phyloP scores from a whole-genome alignment of 2,888 invertebrate genomes.

The Trachelus troglodyta region DNA sequence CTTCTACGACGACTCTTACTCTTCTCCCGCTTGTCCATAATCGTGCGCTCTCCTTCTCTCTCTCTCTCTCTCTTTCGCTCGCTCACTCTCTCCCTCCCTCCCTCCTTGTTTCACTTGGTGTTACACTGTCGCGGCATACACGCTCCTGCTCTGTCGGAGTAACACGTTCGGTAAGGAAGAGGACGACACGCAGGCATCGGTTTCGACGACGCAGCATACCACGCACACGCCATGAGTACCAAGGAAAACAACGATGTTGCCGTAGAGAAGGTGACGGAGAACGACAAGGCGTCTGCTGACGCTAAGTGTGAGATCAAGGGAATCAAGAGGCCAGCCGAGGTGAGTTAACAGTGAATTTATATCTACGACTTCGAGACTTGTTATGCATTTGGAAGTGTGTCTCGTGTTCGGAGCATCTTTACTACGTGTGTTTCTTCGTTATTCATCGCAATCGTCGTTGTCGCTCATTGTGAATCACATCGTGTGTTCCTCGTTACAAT shows the following conservation, averaged over 20 bases:
- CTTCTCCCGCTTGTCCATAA: conserved; percentile 14
- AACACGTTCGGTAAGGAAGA: conserved; percentile 15
- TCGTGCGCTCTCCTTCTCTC: background rate
- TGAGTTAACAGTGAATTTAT: conserved; percentile 68
- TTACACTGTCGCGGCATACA: conserved; percentile 26
- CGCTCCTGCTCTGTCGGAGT: conserved; percentile 14
- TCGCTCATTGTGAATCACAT: background rate
- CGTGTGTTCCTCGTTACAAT: background rate
- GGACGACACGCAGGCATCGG: conserved; percentile 20
- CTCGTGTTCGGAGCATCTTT: background rate
- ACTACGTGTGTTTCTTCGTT: background rate
- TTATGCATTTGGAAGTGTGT: background rate
- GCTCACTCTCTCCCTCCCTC: conserved; percentile 26
- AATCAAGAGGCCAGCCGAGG: conserved; percentile 89
- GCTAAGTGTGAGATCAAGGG: conserved; percentile 87
- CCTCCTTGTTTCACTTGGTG: conserved; percentile 22
- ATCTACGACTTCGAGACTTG: background rate
- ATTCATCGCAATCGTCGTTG: background rate
- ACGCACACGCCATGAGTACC: conserved; percentile 76
- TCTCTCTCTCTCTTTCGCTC: background rate
- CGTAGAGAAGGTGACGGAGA: conserved; percentile 83
- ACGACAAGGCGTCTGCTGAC: conserved; percentile 78
- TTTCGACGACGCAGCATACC: conserved; percentile 46
- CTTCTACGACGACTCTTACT: background rate
- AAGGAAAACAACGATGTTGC: conserved; percentile 89